Evolutionary conservation across 2,797 vertebrate species (phyloP).

Genomic region (Macropus fuliginosus): DNA sequence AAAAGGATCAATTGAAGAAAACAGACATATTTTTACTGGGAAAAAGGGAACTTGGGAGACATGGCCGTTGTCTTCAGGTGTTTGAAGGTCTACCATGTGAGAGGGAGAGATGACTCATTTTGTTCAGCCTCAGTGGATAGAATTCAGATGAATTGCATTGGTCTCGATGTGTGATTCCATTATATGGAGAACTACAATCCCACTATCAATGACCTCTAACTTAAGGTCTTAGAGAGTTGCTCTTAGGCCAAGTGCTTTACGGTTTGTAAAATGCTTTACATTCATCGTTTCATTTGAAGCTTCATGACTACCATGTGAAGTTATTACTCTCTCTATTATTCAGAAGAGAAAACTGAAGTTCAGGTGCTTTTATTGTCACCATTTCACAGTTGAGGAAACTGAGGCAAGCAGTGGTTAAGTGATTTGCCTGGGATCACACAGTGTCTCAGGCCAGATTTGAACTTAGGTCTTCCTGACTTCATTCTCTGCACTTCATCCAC

Average conservation of each 20-base stretch:
- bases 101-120: background rate
- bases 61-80: background rate
- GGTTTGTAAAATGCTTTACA: background rate
- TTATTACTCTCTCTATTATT: background rate
- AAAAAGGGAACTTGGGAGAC: background rate
- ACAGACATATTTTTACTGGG: background rate
- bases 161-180: background rate
- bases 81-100: background rate
- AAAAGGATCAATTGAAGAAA: background rate
- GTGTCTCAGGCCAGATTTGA: background rate
- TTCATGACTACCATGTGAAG: background rate
- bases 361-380: background rate
- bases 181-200: background rate
- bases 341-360: background rate
- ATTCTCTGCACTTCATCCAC: background rate
- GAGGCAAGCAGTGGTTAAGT: background rate
- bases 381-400: background rate
- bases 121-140: background rate
- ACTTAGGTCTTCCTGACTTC: background rate
- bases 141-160: background rate
- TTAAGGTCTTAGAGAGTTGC: background rate
- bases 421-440: background rate
- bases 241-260: background rate
- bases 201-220: background rate
- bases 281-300: background rate